Conservation (phyloP, 2,113 vertebrate genomes). For the Epinephelus lanceolatus region DNA sequence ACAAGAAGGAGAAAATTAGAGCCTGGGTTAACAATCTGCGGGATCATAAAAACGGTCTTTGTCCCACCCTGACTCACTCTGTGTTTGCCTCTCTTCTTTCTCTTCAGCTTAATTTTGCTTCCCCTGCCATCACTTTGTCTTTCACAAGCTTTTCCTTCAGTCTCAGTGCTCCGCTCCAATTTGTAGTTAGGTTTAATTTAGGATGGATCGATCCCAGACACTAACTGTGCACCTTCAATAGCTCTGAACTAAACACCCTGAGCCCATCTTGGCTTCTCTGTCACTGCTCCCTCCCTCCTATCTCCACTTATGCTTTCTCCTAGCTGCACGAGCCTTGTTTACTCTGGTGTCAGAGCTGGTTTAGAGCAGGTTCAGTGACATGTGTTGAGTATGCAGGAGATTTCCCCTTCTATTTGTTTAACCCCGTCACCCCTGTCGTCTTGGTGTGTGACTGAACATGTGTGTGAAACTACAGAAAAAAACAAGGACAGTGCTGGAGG, state of each 20-base stretch:
- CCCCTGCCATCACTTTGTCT: constrained; percentile 19
- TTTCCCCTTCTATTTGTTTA: constrained; percentile 67
- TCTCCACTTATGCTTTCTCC: constrained; percentile 9
- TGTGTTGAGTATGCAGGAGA: constrained; percentile 58
- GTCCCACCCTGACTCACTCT: constrained; percentile 60
- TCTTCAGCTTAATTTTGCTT: constrained; percentile 19
- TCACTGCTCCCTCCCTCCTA: not conserved
- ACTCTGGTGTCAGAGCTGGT: constrained; percentile 60
- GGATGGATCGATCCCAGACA: constrained; percentile 40
- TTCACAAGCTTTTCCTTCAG: constrained; percentile 8
- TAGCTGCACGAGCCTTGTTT: constrained; percentile 55
- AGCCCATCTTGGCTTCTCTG: not conserved
- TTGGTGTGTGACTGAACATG: not conserved
- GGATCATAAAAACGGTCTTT: constrained; percentile 65
- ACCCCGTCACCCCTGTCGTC: constrained; percentile 55
- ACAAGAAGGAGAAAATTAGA: constrained; percentile 63
- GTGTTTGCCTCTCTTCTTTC: constrained; percentile 25
- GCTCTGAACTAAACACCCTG: constrained; percentile 2
- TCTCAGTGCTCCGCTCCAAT: constrained; percentile 14
- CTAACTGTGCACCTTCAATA: constrained; percentile 46
- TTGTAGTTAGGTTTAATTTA: constrained; percentile 60
- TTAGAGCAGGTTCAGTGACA: constrained; percentile 62
- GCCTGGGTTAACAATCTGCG: constrained; percentile 60
- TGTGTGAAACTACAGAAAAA: constrained; percentile 1
- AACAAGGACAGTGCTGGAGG: not conserved